Evolutionary conservation across 2,888 invertebrate species (phyloP).

Genomic region (Cistogaster globosa): DNA sequence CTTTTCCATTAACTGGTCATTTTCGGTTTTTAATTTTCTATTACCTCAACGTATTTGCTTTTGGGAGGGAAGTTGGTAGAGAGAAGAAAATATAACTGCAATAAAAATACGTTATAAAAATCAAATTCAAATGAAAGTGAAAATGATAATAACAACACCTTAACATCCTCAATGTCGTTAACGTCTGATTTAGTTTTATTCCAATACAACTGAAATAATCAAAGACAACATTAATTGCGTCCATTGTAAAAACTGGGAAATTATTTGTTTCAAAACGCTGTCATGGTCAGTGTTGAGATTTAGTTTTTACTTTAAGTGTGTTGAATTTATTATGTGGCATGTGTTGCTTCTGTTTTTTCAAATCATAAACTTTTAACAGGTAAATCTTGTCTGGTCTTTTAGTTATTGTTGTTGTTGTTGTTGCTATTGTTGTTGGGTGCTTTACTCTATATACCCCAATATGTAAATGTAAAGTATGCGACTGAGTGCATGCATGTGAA

Average conservation of each 20-base stretch:
- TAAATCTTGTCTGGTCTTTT: slow-evolving; percentile 20
- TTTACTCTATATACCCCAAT: slow-evolving; percentile 69
- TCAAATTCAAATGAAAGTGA: slow-evolving; percentile 67
- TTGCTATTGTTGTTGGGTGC: not conserved
- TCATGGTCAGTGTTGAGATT: slow-evolving; percentile 64
- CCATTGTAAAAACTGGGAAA: slow-evolving; percentile 41
- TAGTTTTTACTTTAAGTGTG: slow-evolving; percentile 13
- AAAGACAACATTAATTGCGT: not conserved
- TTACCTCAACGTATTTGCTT: slow-evolving; percentile 57
- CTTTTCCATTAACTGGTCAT: slow-evolving; percentile 63
- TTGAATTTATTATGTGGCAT: slow-evolving; percentile 30
- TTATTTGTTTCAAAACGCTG: slow-evolving; percentile 42
- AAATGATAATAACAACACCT: slow-evolving; percentile 62
- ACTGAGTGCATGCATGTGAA: slow-evolving; percentile 13
- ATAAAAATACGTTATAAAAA: slow-evolving; percentile 56
- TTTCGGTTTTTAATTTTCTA: slow-evolving; percentile 48
- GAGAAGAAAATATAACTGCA: not conserved
- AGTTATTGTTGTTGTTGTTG: not conserved
- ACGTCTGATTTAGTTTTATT: slow-evolving; percentile 65
- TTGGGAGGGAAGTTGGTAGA: not conserved
- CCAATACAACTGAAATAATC: not conserved
- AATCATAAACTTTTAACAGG: slow-evolving; percentile 9
- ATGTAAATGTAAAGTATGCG: slow-evolving; percentile 47
- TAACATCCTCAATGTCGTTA: slow-evolving; percentile 67
- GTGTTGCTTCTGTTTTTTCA: not conserved